Conservation (phyloP, 2,888 invertebrate genomes). For the Standfussiana lucernea region DNA sequence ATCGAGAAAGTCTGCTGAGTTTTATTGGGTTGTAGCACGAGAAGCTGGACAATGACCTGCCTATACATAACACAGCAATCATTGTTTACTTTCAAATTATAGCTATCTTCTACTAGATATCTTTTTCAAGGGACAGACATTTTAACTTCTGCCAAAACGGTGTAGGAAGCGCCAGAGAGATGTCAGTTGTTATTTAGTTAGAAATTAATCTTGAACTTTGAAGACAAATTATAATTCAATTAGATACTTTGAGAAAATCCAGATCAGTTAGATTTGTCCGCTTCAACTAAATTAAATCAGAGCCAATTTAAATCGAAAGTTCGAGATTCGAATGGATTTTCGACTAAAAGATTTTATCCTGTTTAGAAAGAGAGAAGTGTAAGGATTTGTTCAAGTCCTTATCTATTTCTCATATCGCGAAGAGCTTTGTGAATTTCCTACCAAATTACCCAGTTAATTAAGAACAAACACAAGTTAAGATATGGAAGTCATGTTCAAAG, state of each 20-base stretch:
- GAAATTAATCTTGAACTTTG: conserved; percentile 16
- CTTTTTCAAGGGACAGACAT: not conserved
- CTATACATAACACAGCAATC: not conserved
- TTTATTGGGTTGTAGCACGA: conserved; percentile 33
- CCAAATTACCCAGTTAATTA: conserved; percentile 38
- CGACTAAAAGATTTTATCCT: not conserved
- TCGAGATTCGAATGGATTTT: conserved; percentile 15
- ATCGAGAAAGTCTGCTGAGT: conserved; percentile 38
- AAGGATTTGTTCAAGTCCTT: not conserved
- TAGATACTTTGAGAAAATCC: conserved; percentile 37
- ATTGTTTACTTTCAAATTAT: conserved; percentile 20
- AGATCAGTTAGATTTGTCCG: conserved; percentile 14
- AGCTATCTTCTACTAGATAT: not conserved
- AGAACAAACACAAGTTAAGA: conserved; percentile 38
- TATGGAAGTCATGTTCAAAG: conserved; percentile 47
- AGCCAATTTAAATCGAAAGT: conserved; percentile 15
- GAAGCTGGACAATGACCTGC: conserved; percentile 41
- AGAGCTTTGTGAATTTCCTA: conserved; percentile 22
- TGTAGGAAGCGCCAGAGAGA: not conserved
- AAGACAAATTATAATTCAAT: conserved; percentile 27
- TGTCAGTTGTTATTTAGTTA: conserved; percentile 18
- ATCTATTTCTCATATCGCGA: conserved; percentile 2
- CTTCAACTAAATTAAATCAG: conserved; percentile 23
- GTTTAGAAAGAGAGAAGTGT: not conserved
- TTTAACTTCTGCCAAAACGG: conserved; percentile 11